Evolutionary conservation across 1,140 invertebrate genomes (phyloP), one percentile per base, ranked within the genome.

Genomic region (Homalodisca vitripennis): DNA sequence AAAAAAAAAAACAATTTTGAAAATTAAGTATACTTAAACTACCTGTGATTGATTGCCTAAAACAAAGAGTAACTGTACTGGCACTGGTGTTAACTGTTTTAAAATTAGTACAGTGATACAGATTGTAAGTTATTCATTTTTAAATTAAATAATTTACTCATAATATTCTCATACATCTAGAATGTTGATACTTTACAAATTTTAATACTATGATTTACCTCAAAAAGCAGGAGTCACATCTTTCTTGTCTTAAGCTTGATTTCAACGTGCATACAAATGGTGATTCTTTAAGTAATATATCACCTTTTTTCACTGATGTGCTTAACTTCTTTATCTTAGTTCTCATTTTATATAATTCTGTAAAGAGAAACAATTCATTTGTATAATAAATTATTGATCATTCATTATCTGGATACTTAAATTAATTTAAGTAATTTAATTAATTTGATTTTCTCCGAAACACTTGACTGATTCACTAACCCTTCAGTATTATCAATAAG

Each of bases 141-240:
- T n/a, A n/a, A 53, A 6, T 6, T 3, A n/a, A 53, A 6, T 24
- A 53, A 14, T 3, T 24, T 53, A 53, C 12, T n/a, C 3, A 3
- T 53, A 12, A 14, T 53, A 12, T 53, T 53, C 22, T 53, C 6
- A 22, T 53, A 20, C 22, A 53, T 53, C 20, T 20, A 13, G 6
- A 12, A 22, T 53, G 20, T 12, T 24, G 6, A 22, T 12, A 6
- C 20, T 6, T n/a, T 20, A 62, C 13, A 51, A 24, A 57, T 12
- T 70, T 65, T 17, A 65, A 24, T 71, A 55, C 41, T 20, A 20
- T 48, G 29, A 77, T 78, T 79, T 79, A 88, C 87, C 81, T 82
- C 72, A 81, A 81, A 68, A 89, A 83, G 75, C 88, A 89, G 76
- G 81, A 79, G 74, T 89, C 87, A 76, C 88, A 89, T 67, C 80